A percentile compares a stretch with the other conserved stretches of the same genome.
Conservation (phyloP, 2,113 vertebrate genomes). For the Psephotus haematonotus region DNA sequence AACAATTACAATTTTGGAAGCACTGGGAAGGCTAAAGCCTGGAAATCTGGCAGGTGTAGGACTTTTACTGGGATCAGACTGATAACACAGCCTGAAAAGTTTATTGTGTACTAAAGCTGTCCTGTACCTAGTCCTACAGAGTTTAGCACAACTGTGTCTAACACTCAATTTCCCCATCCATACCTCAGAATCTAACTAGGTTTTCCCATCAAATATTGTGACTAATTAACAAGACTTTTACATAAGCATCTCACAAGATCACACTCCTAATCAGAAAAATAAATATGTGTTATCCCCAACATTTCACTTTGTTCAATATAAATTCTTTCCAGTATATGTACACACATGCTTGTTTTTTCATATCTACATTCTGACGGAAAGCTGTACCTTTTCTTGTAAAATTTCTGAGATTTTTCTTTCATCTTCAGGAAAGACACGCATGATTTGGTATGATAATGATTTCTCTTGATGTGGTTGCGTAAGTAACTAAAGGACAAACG, state of each 20-base stretch:
- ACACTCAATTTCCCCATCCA: background rate
- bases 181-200: background rate
- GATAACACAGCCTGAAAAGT: background rate
- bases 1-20: background rate
- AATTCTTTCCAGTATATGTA: background rate
- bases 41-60: background rate
- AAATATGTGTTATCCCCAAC: background rate
- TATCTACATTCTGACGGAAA: background rate
- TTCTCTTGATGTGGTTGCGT: background rate
- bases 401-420: background rate
- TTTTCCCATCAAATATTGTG: background rate
- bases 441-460: background rate
- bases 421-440: background rate
- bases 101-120: background rate
- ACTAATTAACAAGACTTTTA: background rate
- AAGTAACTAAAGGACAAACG: background rate
- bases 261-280: background rate
- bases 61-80: background rate
- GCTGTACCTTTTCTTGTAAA: background rate
- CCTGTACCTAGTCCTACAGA: background rate
- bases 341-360: background rate
- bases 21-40: background rate
- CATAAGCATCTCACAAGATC: background rate
- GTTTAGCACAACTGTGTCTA: background rate
- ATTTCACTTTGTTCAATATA: background rate